Conservation (phyloP, 2,888 invertebrate genomes). For the Spodoptera littoralis region DNA sequence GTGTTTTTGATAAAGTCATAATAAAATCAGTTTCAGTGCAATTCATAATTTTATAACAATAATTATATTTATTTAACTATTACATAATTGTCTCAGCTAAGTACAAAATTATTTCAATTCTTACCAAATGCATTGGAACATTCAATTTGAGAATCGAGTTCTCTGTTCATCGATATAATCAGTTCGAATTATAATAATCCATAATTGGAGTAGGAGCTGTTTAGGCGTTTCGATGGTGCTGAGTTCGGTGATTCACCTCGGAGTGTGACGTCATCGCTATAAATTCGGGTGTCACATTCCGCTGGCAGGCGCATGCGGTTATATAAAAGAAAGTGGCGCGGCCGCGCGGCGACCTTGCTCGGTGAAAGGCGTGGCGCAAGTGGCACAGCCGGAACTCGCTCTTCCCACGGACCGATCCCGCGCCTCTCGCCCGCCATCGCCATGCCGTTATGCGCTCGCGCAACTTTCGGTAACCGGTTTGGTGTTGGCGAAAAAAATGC, state of each 20-base stretch:
- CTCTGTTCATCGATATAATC: conserved; percentile 19
- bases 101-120: too few species aligned
- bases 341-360: conserved; percentile 85
- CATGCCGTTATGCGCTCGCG: conserved; percentile 67
- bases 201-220: conserved; percentile 52
- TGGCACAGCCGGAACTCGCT: conserved; percentile 87
- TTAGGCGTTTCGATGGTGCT: conserved; percentile 52
- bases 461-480: conserved; percentile 81
- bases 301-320: conserved; percentile 73
- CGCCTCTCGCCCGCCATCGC: conserved; percentile 71
- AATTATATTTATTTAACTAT: too few species aligned
- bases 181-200: conserved; percentile 37
- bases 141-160: conserved; percentile 2
- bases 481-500: conserved; percentile 73
- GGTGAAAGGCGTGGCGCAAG: conserved; percentile 87
- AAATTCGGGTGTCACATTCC: conserved; percentile 86
- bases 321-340: conserved; percentile 88
- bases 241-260: conserved; percentile 78
- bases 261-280: conserved; percentile 80
- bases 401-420: conserved; percentile 83
- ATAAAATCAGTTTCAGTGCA: too few species aligned
- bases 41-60: too few species aligned
- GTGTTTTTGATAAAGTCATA: too few species aligned
- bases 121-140: not conserved
- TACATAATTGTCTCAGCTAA: too few species aligned